These are phyloP conservation scores for Drosophila nasuta DNA, from an alignment of 1,140 invertebrate species.

Conservation along the genomic window DNA sequence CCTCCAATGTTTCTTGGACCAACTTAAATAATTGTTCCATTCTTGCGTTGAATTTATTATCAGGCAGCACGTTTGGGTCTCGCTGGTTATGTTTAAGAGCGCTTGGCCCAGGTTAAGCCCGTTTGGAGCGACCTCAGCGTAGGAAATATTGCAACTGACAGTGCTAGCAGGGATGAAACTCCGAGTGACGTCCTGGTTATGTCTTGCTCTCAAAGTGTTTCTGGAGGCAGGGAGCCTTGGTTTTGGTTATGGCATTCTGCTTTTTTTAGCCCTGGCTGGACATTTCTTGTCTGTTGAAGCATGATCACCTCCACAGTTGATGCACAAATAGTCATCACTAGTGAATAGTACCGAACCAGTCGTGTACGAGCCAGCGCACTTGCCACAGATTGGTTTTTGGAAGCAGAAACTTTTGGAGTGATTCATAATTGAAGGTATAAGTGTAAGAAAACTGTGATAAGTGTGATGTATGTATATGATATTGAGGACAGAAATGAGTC, in stretches of 20 bases:
- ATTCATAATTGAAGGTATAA: neutral
- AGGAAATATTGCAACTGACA: neutral
- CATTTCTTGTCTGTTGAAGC: neutral
- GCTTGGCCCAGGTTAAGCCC: neutral
- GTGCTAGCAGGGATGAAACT: neutral
- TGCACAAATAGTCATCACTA: neutral
- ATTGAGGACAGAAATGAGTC: too few species aligned
- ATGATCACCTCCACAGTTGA: conserved; percentile 11
- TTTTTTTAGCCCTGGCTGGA: neutral
- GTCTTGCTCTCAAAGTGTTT: neutral
- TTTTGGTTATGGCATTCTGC: neutral
- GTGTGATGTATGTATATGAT: too few species aligned
- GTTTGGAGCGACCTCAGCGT: too few species aligned
- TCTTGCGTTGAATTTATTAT: too few species aligned
- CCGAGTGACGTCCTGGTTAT: neutral
- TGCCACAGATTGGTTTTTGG: conserved; percentile 27
- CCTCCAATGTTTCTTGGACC: too few species aligned
- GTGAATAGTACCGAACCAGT: conserved; percentile 17
- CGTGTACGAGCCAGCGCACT: conserved; percentile 21
- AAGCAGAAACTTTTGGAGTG: conserved; percentile 40
- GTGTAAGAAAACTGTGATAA: too few species aligned
- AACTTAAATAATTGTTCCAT: too few species aligned
- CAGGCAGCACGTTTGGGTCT: too few species aligned
- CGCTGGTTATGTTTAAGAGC: too few species aligned
- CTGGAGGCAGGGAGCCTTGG: neutral